Percentiles rank a stretch among this genome's conserved stretches.
Evolutionary conservation across 1,140 invertebrate species (phyloP).

Genomic region (Saccostrea echinata): DNA sequence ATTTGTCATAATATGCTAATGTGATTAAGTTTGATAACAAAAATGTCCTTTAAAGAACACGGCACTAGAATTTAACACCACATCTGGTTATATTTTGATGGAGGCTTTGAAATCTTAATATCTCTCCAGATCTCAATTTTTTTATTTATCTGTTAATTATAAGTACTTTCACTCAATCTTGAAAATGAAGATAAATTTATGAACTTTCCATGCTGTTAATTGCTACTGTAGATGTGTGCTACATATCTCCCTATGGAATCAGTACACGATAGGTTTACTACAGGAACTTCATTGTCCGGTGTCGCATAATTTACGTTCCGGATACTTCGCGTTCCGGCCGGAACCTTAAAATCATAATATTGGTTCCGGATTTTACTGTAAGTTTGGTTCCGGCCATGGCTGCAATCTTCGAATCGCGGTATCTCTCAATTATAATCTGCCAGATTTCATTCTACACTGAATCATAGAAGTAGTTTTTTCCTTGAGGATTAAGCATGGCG

Average conservation of each 20-base stretch:
- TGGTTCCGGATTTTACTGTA: too few relatives aligned
- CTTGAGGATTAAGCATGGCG: too few relatives aligned
- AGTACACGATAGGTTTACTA: not conserved
- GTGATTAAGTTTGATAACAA: not conserved
- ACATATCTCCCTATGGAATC: slow-evolving; percentile 1
- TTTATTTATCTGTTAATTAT: not conserved
- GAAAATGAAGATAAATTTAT: not conserved
- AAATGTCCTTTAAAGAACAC: not conserved
- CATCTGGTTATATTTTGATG: not conserved
- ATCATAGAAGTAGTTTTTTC: too few relatives aligned
- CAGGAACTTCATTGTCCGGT: slow-evolving; percentile 2
- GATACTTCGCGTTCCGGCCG: too few relatives aligned
- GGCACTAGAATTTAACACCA: not conserved
- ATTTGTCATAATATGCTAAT: slow-evolving; percentile 36
- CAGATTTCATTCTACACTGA: too few relatives aligned
- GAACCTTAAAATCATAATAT: too few relatives aligned
- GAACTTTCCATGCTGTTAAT: not conserved
- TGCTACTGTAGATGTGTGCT: not conserved
- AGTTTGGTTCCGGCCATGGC: too few relatives aligned
- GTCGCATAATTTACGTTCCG: too few relatives aligned
- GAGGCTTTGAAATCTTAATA: not conserved
- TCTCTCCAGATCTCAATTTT: not conserved
- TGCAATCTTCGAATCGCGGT: too few relatives aligned
- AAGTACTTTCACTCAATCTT: not conserved
- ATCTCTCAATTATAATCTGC: too few relatives aligned